Percentiles rank a stretch among this genome's conserved stretches.
These are phyloP conservation scores for Spea bombifrons DNA, from an alignment of 2,113 vertebrate genomes.

Conservation along the genomic window DNA sequence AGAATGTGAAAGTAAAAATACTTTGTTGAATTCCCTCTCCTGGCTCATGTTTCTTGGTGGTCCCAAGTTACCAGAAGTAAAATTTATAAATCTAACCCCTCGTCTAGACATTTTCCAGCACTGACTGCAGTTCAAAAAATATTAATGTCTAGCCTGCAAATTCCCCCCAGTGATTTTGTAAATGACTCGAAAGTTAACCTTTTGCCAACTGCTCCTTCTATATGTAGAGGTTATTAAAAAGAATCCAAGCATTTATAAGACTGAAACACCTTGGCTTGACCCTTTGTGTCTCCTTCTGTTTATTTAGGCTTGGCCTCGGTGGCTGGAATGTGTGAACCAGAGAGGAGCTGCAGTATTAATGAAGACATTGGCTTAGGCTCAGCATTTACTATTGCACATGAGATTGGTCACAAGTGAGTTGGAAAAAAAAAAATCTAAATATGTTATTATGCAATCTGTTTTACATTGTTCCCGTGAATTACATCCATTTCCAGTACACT, in stretches of 20 bases:
- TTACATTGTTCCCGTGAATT: constrained; percentile 42
- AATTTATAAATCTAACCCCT: constrained; percentile 89
- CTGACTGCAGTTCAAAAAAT: constrained; percentile 79
- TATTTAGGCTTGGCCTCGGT: constrained; percentile 95
- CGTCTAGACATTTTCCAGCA: constrained; percentile 92
- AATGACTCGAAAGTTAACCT: constrained; percentile 81
- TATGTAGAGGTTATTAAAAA: constrained; percentile 76
- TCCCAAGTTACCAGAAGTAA: constrained; percentile 88
- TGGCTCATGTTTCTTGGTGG: constrained; percentile 83
- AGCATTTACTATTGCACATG: constrained; percentile 98
- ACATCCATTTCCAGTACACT: constrained; percentile 37
- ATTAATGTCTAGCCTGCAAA: constrained; percentile 78
- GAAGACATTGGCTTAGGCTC: constrained; percentile 98
- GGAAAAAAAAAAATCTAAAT: constrained; percentile 63
- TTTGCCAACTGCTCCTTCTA: constrained; percentile 76
- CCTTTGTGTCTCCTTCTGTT: constrained; percentile 79
- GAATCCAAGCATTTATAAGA: constrained; percentile 79
- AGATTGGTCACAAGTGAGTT: constrained; percentile 99
- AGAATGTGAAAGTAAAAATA: constrained; percentile 84
- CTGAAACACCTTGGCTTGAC: constrained; percentile 80
- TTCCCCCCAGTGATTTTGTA: constrained; percentile 78
- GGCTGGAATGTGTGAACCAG: constrained; percentile 98
- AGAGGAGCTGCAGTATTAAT: constrained; percentile 99
- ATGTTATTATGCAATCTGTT: constrained; percentile 55
- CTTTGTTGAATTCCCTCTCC: constrained; percentile 81